Percentiles rank a stretch among this genome's conserved stretches.
Evolutionary conservation across 2,888 invertebrate genomes (phyloP).

Genomic region (Busseola fusca): DNA sequence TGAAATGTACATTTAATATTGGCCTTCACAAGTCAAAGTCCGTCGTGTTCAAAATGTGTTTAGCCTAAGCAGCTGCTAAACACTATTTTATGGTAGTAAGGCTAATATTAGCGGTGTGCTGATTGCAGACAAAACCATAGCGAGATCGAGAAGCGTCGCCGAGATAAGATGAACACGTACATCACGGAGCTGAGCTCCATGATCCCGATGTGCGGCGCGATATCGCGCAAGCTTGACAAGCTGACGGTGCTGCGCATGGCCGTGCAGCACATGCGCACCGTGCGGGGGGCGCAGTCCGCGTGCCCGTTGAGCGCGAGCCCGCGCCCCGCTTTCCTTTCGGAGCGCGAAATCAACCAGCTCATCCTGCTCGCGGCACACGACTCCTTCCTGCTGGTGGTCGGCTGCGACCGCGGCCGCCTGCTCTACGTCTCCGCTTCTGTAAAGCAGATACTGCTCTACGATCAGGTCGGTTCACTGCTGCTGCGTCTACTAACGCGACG

Average conservation of each 20-base stretch:
- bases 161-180: slow-evolving; percentile 99
- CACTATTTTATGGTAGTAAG: no score
- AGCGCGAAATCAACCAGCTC: slow-evolving; percentile 95
- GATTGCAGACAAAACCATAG: slow-evolving; percentile 96
- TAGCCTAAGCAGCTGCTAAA: no score
- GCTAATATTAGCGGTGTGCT: neutral
- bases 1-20: no score
- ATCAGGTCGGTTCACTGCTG: slow-evolving; percentile 90
- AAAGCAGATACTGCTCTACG: slow-evolving; percentile 93
- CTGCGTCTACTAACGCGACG: neutral
- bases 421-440: slow-evolving; percentile 97
- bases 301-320: slow-evolving; percentile 92
- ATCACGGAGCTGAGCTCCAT: slow-evolving; percentile 96
- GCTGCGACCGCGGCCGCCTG: slow-evolving; percentile 97
- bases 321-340: slow-evolving; percentile 95
- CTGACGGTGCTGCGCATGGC: slow-evolving; percentile 97
- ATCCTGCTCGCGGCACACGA: slow-evolving; percentile 95
- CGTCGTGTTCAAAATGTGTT: no score
- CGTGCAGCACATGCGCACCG: slow-evolving; percentile 96
- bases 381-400: slow-evolving; percentile 97
- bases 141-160: slow-evolving; percentile 97
- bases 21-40: no score
- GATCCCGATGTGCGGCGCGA: slow-evolving; percentile 98
- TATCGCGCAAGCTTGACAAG: slow-evolving; percentile 98
- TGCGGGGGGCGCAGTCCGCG: slow-evolving; percentile 80